Conservation (phyloP, 2,888 invertebrate species). For the Danaus chrysippus region DNA sequence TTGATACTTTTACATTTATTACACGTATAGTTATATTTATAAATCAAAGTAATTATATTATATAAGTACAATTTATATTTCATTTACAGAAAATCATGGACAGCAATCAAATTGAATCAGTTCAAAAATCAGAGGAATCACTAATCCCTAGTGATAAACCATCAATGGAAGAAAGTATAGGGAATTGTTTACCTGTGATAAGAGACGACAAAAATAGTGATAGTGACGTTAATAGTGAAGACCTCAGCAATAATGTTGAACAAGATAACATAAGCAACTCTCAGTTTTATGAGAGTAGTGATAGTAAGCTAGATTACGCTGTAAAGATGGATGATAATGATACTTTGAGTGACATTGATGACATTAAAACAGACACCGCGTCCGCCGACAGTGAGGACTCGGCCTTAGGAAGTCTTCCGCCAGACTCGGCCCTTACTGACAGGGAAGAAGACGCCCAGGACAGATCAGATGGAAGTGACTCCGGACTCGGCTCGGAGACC, state of each 20-base stretch:
- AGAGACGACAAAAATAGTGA: constrained; percentile 63
- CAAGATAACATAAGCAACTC: constrained; percentile 65
- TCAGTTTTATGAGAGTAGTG: constrained; percentile 76
- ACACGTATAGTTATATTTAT: neutral
- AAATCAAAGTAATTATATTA: neutral
- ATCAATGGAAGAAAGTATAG: constrained; percentile 39
- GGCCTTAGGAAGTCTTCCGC: constrained; percentile 80
- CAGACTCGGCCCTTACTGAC: constrained; percentile 65
- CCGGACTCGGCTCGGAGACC: constrained; percentile 88
- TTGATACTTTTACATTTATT: neutral
- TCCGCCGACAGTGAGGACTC: constrained; percentile 81
- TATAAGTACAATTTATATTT: neutral
- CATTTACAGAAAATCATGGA: constrained; percentile 42
- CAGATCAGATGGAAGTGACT: constrained; percentile 90
- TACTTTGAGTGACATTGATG: constrained; percentile 74
- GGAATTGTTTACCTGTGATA: constrained; percentile 47
- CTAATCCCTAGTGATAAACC: constrained; percentile 33
- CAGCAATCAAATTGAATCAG: constrained; percentile 27
- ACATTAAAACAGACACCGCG: constrained; percentile 73
- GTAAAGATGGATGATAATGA: constrained; percentile 74
- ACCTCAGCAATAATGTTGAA: constrained; percentile 64
- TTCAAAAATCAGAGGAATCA: constrained; percentile 24
- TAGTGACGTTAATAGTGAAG: constrained; percentile 68
- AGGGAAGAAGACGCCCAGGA: constrained; percentile 81
- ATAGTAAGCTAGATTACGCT: constrained; percentile 72